phyloP scores from a whole-genome alignment of 2,888 invertebrate genomes.

The Drosophila leonis region DNA sequence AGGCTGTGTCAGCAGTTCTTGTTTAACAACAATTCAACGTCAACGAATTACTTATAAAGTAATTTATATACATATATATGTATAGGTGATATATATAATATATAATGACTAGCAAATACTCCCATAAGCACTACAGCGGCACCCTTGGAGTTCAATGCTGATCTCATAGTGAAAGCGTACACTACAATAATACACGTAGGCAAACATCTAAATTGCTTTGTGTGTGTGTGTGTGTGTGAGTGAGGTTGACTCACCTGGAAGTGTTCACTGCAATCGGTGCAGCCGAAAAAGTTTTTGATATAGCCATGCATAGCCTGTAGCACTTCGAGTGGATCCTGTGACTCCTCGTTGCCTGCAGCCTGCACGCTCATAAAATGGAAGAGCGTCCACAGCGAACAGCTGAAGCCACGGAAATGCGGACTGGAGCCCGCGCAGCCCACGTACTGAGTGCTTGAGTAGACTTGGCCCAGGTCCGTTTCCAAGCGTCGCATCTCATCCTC shows the following conservation, averaged over 20 bases:
- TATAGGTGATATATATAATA: too few species aligned
- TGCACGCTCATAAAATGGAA: conserved; percentile 96
- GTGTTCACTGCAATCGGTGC: conserved; percentile 95
- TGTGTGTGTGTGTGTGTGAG: not conserved
- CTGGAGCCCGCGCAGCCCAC: conserved; percentile 93
- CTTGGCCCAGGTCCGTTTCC: conserved; percentile 87
- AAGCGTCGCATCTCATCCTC: conserved; percentile 86
- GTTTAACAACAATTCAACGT: not conserved
- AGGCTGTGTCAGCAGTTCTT: not conserved
- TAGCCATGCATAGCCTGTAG: conserved; percentile 94
- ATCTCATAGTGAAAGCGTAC: conserved; percentile 49
- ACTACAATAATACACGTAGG: conserved; percentile 40
- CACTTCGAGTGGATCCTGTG: conserved; percentile 89
- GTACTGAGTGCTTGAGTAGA: conserved; percentile 87
- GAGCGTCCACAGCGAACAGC: conserved; percentile 97
- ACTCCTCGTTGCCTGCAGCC: conserved; percentile 86
- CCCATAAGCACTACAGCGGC: not conserved
- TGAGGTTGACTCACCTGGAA: conserved; percentile 88
- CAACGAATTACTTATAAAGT: not conserved
- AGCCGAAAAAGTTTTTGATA: conserved; percentile 96
- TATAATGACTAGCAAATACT: not conserved
- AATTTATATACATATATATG: not conserved
- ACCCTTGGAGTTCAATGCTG: conserved; percentile 14
- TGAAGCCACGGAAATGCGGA: conserved; percentile 91
- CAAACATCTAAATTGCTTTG: not conserved